Evolutionary conservation across 1,140 invertebrate species (phyloP), one percentile per base, ranked within the genome.

Genomic region (Solenopsis invicta): DNA sequence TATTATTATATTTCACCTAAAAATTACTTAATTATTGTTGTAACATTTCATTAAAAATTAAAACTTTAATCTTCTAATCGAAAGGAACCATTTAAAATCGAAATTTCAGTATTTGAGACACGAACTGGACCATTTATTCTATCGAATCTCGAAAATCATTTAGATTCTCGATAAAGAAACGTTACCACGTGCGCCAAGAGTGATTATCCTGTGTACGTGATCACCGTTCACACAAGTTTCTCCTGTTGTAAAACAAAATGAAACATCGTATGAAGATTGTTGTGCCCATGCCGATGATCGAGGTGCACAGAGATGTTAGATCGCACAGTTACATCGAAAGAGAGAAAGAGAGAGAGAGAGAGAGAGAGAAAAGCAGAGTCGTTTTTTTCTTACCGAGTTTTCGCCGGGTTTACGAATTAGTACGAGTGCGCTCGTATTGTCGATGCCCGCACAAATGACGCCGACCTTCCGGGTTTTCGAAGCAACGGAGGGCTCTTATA

Each of bases 401-500:
- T 45, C 13, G 54, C 41, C 69, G 52, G 24, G 41, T 84, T 84
- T 61, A 84, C 54, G 54, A 84, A 74, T 61, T 84, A 71, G 34
- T 13, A 64, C 61, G 82, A 77, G 74, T 76, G 76, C 72, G 81
- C 37, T 78, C 84, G 50, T 67, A 69, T 50, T 69, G 66, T 86
- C 85, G 85, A 86, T 80, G 85, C 85, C 85, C 85, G 76, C 59
- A 85, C 59, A 52, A 85, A 85, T 66, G 85, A 80, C 64, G 62
- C 45, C 74, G 61, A 77, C 24, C 74, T 78, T 85, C 74, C 61
- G 82, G 54, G 34, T 85, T 66, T 45, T 45, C 37, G 48, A 41
- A 29, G 80, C n/a, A 84, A 85, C 72, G 74, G 61, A 78, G 52
- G 75, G 54, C 50, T 77, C 41, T 45, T 50, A 50, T 24, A 56